A percentile compares a stretch with the other conserved stretches of the same genome.
Conservation (phyloP, 1,140 invertebrate species). For the Phymorhynchus buccinoides region DNA sequence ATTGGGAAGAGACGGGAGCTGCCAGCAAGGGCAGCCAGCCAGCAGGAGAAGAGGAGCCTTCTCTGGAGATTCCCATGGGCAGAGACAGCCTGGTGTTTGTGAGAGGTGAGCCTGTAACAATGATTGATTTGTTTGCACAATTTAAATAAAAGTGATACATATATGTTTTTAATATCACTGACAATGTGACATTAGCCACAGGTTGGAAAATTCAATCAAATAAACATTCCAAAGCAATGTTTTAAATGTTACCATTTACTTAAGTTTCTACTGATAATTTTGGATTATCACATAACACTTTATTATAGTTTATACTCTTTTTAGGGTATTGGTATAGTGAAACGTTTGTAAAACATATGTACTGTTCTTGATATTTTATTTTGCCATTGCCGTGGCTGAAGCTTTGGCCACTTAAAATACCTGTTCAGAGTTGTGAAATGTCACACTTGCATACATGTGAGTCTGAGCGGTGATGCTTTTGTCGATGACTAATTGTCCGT, state of each 20-base stretch:
- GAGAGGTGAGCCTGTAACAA: slow-evolving; percentile 6
- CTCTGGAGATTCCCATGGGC: slow-evolving; percentile 29
- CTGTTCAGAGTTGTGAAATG: background rate
- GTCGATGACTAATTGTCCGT: background rate
- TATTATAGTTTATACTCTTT: too few relatives aligned
- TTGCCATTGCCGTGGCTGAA: background rate
- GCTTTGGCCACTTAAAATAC: background rate
- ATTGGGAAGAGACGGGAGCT: background rate
- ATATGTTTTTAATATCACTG: background rate
- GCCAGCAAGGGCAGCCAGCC: background rate
- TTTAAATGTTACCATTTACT: background rate
- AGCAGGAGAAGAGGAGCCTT: background rate
- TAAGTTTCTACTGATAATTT: background rate
- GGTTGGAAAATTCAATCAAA: background rate
- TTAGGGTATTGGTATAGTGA: too few relatives aligned
- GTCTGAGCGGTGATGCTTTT: background rate
- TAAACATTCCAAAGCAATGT: background rate
- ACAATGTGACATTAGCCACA: background rate
- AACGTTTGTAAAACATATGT: background rate
- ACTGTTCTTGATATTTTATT: background rate
- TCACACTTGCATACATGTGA: background rate
- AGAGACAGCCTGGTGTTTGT: slow-evolving; percentile 24
- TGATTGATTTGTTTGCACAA: background rate
- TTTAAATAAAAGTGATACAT: background rate
- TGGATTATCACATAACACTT: too few relatives aligned